These are phyloP conservation scores for Eubasilissa splendida DNA, from an alignment of 2,888 invertebrate species.

Conservation along the genomic window DNA sequence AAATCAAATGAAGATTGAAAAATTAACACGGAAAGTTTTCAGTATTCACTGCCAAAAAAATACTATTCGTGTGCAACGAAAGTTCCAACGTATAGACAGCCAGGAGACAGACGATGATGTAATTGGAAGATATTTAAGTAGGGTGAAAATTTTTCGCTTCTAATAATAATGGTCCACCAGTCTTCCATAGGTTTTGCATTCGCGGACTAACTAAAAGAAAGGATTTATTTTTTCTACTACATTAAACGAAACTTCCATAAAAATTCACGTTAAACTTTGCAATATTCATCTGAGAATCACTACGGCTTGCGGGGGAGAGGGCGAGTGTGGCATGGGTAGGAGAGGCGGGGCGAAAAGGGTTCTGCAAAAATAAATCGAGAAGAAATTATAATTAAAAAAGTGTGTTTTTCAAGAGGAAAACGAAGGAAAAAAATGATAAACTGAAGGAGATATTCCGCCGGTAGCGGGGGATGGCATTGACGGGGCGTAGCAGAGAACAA, in stretches of 20 bases:
- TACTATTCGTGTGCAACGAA: too few species aligned
- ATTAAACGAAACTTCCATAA: slow-evolving; percentile 32
- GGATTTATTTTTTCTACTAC: slow-evolving; percentile 34
- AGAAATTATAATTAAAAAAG: slow-evolving; percentile 59
- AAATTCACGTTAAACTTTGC: slow-evolving; percentile 36
- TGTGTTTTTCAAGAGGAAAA: slow-evolving; percentile 57
- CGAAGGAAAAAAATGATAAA: slow-evolving; percentile 57
- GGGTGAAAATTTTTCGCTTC: too few species aligned
- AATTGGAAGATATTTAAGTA: too few species aligned
- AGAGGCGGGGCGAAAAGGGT: slow-evolving; percentile 53
- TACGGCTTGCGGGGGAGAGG: too few species aligned
- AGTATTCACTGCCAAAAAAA: too few species aligned
- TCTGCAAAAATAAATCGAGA: slow-evolving; percentile 58
- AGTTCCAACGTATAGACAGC: too few species aligned
- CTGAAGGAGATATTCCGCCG: slow-evolving; percentile 55
- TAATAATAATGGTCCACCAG: too few species aligned
- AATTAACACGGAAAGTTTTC: too few species aligned
- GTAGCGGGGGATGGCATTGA: slow-evolving; percentile 41
- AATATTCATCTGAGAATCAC: slow-evolving; percentile 22
- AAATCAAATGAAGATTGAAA: too few species aligned
- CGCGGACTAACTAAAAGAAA: slow-evolving; percentile 9
- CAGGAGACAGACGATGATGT: too few species aligned
- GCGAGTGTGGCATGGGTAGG: neutral
- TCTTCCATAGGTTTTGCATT: too few species aligned
- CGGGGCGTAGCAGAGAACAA: slow-evolving; percentile 8